Conservation (phyloP, 2,113 vertebrate species). For the Steatornis caripensis region DNA sequence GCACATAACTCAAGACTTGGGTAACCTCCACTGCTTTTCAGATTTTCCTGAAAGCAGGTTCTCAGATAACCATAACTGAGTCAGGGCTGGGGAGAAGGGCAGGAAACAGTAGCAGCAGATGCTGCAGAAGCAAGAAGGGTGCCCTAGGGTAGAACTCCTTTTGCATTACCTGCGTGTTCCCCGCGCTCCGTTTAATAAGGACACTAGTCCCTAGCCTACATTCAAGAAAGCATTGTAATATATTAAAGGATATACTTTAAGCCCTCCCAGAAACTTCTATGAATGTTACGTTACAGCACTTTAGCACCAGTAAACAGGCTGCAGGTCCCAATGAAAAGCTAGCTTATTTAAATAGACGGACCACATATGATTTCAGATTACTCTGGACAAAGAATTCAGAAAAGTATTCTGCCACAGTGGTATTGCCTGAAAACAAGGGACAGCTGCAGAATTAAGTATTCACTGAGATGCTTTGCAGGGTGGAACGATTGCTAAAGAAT, state of each 20-base stretch:
- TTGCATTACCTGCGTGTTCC: neutral
- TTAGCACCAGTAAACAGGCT: neutral
- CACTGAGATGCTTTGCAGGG: neutral
- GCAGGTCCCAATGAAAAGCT: neutral
- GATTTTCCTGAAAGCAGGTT: neutral
- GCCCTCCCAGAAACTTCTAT: neutral
- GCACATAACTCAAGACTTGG: rapidly evolving
- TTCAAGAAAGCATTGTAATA: neutral
- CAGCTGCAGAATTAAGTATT: neutral
- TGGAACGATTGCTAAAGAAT: neutral
- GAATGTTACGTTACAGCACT: neutral
- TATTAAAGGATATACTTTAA: neutral
- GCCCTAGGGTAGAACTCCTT: neutral
- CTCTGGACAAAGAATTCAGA: neutral
- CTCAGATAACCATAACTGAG: neutral
- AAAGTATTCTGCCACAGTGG: neutral
- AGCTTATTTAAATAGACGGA: neutral
- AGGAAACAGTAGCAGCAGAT: neutral
- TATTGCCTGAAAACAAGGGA: neutral
- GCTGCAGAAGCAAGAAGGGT: neutral
- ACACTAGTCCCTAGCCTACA: neutral
- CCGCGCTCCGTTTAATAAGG: rapidly evolving
- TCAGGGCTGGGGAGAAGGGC: neutral
- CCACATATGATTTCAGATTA: neutral
- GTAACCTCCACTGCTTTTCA: neutral